These are phyloP conservation scores for Antechinus stuartii DNA, from an alignment of 2,113 vertebrate genomes.

Conservation along the genomic window DNA sequence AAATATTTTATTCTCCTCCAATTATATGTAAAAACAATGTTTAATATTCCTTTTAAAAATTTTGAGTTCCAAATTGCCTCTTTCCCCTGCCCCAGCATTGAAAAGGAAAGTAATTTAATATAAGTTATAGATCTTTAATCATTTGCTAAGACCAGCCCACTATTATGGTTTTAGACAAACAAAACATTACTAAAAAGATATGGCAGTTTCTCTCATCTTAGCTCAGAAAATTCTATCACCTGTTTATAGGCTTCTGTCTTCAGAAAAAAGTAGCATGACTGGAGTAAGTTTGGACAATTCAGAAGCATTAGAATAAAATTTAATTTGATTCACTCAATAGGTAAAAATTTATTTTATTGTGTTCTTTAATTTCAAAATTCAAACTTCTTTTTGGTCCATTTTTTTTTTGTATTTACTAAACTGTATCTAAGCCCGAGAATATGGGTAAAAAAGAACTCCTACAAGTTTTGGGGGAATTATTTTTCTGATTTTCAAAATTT, in stretches of 20 bases:
- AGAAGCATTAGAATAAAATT: not conserved
- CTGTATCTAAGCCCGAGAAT: not conserved
- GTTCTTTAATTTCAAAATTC: not conserved
- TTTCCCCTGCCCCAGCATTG: not conserved
- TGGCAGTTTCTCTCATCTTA: not conserved
- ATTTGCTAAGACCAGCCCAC: not conserved
- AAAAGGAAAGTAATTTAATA: not conserved
- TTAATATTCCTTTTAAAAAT: not conserved
- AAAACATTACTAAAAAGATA: not conserved
- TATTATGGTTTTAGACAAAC: not conserved
- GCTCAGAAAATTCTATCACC: not conserved
- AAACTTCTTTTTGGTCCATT: constrained; percentile 4
- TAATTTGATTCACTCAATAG: not conserved
- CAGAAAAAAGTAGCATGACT: not conserved
- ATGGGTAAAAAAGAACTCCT: not conserved
- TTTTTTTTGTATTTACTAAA: constrained; percentile 8
- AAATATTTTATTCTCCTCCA: not conserved
- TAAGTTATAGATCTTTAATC: not conserved
- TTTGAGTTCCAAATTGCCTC: not conserved
- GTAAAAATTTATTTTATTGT: not conserved
- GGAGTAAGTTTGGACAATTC: constrained; percentile 1
- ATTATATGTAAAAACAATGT: not conserved
- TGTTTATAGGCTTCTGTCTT: not conserved
- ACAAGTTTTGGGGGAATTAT: not conserved
- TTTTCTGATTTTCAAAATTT: constrained; percentile 19